phyloP scores from a whole-genome alignment of 1,140 invertebrate genomes.

The Caenorhabditis remanei region DNA sequence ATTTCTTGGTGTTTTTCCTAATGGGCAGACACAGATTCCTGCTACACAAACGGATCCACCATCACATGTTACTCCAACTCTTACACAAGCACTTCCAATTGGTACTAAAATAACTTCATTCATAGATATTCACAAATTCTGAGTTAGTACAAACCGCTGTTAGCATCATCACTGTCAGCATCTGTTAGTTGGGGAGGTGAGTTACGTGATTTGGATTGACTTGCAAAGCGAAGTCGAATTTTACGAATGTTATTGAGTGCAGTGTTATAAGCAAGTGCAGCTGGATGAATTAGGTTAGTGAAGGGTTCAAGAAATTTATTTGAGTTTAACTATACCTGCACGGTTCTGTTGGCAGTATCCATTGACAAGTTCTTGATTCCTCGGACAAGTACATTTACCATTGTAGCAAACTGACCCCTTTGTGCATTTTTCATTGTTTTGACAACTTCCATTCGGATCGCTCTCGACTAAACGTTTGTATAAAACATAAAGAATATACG shows the following conservation, averaged over 20 bases:
- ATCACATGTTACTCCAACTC: constrained; percentile 58
- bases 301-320: too few species aligned
- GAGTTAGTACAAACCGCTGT: background rate
- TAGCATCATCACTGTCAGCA: background rate
- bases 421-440: constrained; percentile 10
- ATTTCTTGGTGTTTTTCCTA: constrained; percentile 55
- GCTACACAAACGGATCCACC: constrained; percentile 63
- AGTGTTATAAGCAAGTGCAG: constrained; percentile 40
- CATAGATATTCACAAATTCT: background rate
- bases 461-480: constrained; percentile 6
- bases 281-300: constrained; percentile 22
- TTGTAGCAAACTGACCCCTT: constrained; percentile 42
- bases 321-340: constrained; percentile 3
- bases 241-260: constrained; percentile 38
- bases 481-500: too few species aligned
- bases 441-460: constrained; percentile 6
- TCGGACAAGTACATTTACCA: constrained; percentile 27
- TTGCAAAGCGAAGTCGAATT: constrained; percentile 36
- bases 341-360: constrained; percentile 40
- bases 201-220: constrained; percentile 37
- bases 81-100: constrained; percentile 60
- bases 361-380: constrained; percentile 3
- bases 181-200: constrained; percentile 21
- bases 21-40: constrained; percentile 64
- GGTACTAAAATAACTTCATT: constrained; percentile 41